phyloP scores from a whole-genome alignment of 1,140 invertebrate species.

The Scaptomyza pallida region DNA sequence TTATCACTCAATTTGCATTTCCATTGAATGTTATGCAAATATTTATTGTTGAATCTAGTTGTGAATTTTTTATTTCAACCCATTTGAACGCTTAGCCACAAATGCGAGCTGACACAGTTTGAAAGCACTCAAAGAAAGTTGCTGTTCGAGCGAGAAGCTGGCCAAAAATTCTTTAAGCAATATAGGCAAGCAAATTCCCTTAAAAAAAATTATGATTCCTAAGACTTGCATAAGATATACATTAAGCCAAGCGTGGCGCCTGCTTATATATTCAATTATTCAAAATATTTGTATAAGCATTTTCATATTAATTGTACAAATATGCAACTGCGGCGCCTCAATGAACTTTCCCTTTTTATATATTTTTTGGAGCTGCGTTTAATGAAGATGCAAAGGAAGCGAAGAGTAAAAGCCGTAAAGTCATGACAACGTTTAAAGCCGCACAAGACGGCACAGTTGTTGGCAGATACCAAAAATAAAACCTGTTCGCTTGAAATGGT shows the following conservation, averaged over 20 bases:
- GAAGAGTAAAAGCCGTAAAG: conserved; percentile 61
- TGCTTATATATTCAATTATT: conserved; percentile 72
- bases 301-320: conserved; percentile 68
- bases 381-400: conserved; percentile 77
- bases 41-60: conserved; percentile 54
- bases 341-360: conserved; percentile 76
- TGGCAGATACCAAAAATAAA: conserved; percentile 42
- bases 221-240: conserved; percentile 59
- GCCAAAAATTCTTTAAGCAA: background rate
- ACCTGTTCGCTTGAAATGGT: conserved; percentile 65
- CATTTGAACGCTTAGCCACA: conserved; percentile 6
- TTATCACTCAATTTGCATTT: conserved; percentile 70
- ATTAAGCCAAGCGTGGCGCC: conserved; percentile 5
- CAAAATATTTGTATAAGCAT: conserved; percentile 66
- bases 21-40: conserved; percentile 74
- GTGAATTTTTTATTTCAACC: conserved; percentile 36
- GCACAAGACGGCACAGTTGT: background rate
- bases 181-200: conserved; percentile 29
- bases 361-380: conserved; percentile 46
- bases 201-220: too few relatives aligned
- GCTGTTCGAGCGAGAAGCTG: conserved; percentile 17
- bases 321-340: conserved; percentile 60
- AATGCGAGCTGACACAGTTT: conserved; percentile 65
- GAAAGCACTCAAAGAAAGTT: conserved; percentile 56
- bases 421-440: conserved; percentile 67